Evolutionary conservation across 2,888 invertebrate genomes (phyloP), one percentile per base, ranked within the genome.

Genomic region (Ceramica pisi): DNA sequence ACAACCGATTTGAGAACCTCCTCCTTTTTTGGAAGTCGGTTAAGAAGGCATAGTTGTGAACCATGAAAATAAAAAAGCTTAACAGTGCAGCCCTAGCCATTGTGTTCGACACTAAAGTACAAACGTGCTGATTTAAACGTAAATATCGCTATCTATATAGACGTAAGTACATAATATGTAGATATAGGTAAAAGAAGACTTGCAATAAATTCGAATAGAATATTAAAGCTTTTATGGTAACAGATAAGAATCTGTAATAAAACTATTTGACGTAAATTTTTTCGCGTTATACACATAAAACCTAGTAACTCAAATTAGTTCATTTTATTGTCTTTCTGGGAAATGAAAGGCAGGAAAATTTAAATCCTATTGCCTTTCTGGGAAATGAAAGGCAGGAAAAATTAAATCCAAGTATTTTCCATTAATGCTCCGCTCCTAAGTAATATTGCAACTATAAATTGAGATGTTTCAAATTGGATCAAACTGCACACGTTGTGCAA

Each of bases 271-370:
- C 59, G 59, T 31, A 31, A 3, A 23, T 48, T n/a, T 41, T 48
- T 65, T 56, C 50, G 48, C 67, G 66, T 55, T 31, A 72, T 23
- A 19, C 2, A 5, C 48, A 41, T 56, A 50, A 55, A 41, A 59
- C 16, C 4, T 31, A 16, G 8, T 3, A 21, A 50, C 21, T 56
- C n/a, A n/a, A 12, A 12, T n/a, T 14, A 2, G 12, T 53, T 35
- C 7, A 46, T 63, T 66, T 50, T 26, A 75, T 50, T 3, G 21
- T 14, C 14, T 14, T 50, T 56, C 75, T 56, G 6, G 31, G 21
- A 66, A 72, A n/a, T n/a, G 48, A 41, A 16, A 16, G 1, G 41
- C 31, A 56, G 9, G n/a, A 31, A 19, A 16, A 2, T 14, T 10
- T 26, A 14, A 10, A 53, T 1, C 41, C 9, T 26, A 75, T 50